Conservation (phyloP, 2,797 vertebrate genomes). For the Chrosomus eos region DNA sequence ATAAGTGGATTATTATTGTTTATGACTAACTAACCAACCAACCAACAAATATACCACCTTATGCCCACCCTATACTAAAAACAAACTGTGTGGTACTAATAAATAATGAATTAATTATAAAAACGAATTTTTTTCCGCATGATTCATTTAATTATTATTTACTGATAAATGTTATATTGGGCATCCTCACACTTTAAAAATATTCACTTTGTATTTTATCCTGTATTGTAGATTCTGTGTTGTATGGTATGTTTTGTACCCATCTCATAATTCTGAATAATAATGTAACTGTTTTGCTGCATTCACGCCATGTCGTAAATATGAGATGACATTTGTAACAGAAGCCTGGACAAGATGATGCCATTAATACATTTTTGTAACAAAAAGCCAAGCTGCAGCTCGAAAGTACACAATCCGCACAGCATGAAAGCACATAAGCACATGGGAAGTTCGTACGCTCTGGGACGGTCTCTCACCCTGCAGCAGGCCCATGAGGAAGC, state of each 20-base stretch:
- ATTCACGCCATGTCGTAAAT: neutral
- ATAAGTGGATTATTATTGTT: neutral
- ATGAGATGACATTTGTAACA: neutral
- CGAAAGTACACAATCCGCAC: neutral
- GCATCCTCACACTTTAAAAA: neutral
- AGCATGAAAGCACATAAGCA: neutral
- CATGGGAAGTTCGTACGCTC: neutral
- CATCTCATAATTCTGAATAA: neutral
- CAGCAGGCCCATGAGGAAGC: slow-evolving; percentile 91
- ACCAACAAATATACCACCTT: neutral
- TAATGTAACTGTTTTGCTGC: neutral
- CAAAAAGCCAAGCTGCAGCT: neutral
- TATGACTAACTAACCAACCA: neutral
- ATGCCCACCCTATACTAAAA: neutral
- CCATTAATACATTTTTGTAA: neutral
- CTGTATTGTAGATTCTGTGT: neutral
- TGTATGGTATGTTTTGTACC: neutral
- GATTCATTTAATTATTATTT: neutral
- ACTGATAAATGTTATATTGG: too few relatives aligned
- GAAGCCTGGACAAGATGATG: neutral
- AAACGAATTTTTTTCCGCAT: neutral
- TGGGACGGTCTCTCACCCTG: slow-evolving; percentile 84
- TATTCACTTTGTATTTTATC: neutral
- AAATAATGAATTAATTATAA: neutral
- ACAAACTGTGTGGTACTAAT: neutral